Conservation (phyloP, 2,797 vertebrate genomes). For the Pipistrellus pygmaeus region DNA sequence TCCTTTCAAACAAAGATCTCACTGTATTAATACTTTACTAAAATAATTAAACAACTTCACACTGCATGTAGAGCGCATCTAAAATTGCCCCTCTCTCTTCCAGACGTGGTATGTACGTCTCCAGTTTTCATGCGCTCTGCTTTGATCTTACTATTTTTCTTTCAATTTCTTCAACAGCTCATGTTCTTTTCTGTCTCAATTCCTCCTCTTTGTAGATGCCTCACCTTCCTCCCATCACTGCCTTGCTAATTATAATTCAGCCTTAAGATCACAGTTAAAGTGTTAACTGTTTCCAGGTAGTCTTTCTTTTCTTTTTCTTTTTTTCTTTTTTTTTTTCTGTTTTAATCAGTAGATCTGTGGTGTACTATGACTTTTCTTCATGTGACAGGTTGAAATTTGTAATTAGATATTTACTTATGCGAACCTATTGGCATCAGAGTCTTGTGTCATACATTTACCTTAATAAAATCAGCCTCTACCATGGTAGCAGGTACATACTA, state of each 20-base stretch:
- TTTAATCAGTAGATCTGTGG: not conserved
- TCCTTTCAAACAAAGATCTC: not conserved
- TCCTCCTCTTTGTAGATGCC: not conserved
- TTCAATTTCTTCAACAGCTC: not conserved
- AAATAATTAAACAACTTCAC: not conserved
- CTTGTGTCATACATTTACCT: not conserved
- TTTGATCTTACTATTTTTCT: not conserved
- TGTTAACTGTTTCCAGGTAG: not conserved
- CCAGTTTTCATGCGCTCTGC: not conserved
- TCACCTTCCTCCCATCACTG: not conserved
- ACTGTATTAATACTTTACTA: not conserved
- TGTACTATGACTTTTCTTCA: not conserved
- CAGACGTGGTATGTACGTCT: no score
- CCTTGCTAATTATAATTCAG: not conserved
- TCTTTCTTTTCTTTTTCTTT: not conserved
- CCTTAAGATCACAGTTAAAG: not conserved
- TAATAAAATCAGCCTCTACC: not conserved
- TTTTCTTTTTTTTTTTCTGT: not conserved
- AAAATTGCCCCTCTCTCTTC: not conserved
- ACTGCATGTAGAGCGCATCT: not conserved
- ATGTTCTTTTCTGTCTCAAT: not conserved
- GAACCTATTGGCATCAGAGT: not conserved
- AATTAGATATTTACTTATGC: not conserved
- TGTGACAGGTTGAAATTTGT: not conserved
- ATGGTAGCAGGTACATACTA: not conserved